Evolutionary conservation across 2,888 invertebrate genomes (phyloP).

Genomic region (Drepanosiphum platanoidis): DNA sequence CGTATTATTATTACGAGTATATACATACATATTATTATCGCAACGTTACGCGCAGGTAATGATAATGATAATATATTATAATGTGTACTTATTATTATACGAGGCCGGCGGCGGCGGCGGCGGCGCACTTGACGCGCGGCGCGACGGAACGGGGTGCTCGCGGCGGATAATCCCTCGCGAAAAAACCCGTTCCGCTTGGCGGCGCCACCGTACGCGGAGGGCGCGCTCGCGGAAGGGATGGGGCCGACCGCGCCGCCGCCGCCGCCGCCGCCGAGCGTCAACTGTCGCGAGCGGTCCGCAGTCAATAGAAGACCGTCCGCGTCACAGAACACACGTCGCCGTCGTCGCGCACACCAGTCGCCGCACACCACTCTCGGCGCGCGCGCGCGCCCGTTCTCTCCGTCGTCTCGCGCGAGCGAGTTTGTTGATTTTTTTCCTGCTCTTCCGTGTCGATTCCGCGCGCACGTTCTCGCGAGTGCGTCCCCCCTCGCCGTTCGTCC

Average conservation of each 20-base stretch:
- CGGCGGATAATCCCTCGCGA: background rate
- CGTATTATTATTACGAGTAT: background rate
- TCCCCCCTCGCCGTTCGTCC: background rate
- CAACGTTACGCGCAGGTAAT: too few relatives aligned
- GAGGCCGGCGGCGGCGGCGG: too few relatives aligned
- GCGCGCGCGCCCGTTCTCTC: background rate
- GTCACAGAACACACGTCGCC: constrained; percentile 27
- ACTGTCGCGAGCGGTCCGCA: constrained; percentile 46
- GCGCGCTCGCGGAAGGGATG: constrained; percentile 28
- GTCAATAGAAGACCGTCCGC: constrained; percentile 58
- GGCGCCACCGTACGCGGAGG: constrained; percentile 2
- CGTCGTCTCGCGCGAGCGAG: background rate
- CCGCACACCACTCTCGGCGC: background rate
- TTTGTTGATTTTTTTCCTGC: too few relatives aligned
- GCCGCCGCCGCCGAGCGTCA: constrained; percentile 49
- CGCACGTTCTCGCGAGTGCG: background rate
- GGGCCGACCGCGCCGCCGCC: background rate
- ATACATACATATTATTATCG: background rate
- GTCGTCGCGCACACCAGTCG: background rate
- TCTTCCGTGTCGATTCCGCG: background rate
- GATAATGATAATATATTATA: background rate
- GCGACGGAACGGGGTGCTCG: background rate
- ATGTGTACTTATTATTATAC: background rate
- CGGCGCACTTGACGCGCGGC: background rate
- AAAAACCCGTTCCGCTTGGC: constrained; percentile 9